phyloP scores from a whole-genome alignment of 1,140 invertebrate species.

The Telenomus remus region DNA sequence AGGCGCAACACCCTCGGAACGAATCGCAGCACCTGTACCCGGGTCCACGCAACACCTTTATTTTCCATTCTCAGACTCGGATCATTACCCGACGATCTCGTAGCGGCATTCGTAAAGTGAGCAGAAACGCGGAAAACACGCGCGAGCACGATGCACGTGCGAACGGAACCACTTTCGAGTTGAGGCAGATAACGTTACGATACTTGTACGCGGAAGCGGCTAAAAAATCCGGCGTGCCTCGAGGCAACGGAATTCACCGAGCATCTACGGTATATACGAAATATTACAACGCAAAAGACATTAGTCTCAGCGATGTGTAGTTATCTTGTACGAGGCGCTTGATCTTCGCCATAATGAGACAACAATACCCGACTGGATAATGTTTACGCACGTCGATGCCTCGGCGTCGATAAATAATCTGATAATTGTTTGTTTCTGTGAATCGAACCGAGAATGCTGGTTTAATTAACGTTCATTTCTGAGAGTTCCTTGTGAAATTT shows the following conservation, averaged over 20 bases:
- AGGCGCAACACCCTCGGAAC: not conserved
- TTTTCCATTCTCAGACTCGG: slow-evolving; percentile 63
- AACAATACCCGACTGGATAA: slow-evolving; percentile 20
- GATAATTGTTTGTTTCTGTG: slow-evolving; percentile 45
- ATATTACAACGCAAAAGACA: slow-evolving; percentile 44
- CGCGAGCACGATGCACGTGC: slow-evolving; percentile 66
- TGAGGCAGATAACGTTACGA: slow-evolving; percentile 56
- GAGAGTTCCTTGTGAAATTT: slow-evolving; percentile 14
- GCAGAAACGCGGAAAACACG: slow-evolving; percentile 66
- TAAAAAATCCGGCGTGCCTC: slow-evolving; percentile 52
- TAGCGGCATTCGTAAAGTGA: slow-evolving; percentile 62
- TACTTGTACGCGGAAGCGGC: slow-evolving; percentile 57
- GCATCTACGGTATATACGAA: slow-evolving; percentile 51
- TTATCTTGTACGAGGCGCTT: slow-evolving; percentile 33
- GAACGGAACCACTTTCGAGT: slow-evolving; percentile 59
- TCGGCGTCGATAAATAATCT: slow-evolving; percentile 34
- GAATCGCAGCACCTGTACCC: slow-evolving; percentile 12
- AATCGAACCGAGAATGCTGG: slow-evolving; percentile 24
- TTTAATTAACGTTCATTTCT: slow-evolving; percentile 35
- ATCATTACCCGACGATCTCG: slow-evolving; percentile 66
- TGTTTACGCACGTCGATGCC: slow-evolving; percentile 33
- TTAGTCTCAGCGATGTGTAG: slow-evolving; percentile 43
- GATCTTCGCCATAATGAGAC: slow-evolving; percentile 41
- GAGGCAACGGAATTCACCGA: slow-evolving; percentile 46
- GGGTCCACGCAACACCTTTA: slow-evolving; percentile 37